These are phyloP conservation scores for Erpobdella octoculata DNA, from an alignment of 2,888 invertebrate species.

Conservation along the genomic window DNA sequence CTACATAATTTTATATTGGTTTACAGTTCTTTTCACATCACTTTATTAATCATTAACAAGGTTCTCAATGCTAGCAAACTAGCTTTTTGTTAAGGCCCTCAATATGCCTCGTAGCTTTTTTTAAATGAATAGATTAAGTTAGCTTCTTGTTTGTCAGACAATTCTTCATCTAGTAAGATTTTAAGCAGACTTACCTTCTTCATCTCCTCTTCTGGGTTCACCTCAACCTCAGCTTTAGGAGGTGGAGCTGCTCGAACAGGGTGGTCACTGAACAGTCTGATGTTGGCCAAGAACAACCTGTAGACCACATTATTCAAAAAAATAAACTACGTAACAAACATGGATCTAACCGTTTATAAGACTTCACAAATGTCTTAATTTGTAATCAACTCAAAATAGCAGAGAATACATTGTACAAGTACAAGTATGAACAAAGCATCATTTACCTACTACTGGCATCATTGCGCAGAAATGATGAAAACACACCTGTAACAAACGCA, in stretches of 20 bases:
- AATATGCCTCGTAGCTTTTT: too few species aligned
- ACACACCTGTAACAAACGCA: neutral
- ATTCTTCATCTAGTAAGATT: too few species aligned
- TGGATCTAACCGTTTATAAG: neutral
- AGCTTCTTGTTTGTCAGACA: too few species aligned
- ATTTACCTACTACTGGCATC: neutral
- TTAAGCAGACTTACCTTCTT: neutral
- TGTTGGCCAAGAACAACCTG: neutral
- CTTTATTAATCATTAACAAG: too few species aligned
- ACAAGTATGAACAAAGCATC: too few species aligned
- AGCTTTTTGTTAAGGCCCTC: too few species aligned
- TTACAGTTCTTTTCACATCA: too few species aligned
- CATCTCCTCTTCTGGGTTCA: neutral
- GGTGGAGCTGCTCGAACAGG: neutral
- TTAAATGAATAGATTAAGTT: too few species aligned
- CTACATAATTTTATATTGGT: too few species aligned
- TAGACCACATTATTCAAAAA: neutral
- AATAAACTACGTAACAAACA: neutral
- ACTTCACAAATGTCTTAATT: neutral
- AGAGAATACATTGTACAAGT: neutral
- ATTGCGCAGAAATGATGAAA: conserved; percentile 1
- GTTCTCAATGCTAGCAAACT: too few species aligned
- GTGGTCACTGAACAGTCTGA: neutral
- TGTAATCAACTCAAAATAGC: neutral
- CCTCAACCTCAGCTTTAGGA: neutral